These are phyloP conservation scores for Psilopsiagon aurifrons DNA, from an alignment of 2,113 vertebrate species.

Conservation along the genomic window DNA sequence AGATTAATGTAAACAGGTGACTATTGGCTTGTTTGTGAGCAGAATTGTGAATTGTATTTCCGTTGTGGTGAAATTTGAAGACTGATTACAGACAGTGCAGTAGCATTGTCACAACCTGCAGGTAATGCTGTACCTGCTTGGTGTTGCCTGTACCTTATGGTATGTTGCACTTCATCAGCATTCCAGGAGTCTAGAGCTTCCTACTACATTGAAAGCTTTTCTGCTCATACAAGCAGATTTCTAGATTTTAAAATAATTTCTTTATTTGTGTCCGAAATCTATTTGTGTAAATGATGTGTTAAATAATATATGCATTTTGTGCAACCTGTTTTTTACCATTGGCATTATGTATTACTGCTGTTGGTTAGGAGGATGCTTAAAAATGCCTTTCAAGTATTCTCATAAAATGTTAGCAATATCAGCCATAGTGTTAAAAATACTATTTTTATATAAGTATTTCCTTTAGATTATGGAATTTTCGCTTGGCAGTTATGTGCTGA, in stretches of 20 bases:
- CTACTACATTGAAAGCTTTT: not conserved
- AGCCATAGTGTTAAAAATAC: not conserved
- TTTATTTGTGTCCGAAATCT: not conserved
- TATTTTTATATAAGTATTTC: not conserved
- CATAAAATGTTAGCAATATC: not conserved
- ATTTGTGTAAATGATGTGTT: not conserved
- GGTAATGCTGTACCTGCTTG: not conserved
- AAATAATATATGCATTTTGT: not conserved
- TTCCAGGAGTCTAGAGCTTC: not conserved
- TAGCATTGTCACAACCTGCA: not conserved
- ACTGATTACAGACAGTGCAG: accelerated
- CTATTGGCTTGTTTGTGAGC: not conserved
- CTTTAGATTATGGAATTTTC: not conserved
- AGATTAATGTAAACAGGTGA: not conserved
- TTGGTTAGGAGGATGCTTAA: not conserved
- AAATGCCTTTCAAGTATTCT: not conserved
- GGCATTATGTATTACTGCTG: accelerated
- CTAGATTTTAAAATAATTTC: not conserved
- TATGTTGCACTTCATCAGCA: not conserved
- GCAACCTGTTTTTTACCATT: accelerated
- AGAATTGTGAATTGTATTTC: not conserved
- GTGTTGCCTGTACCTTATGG: not conserved
- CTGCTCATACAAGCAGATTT: not conserved
- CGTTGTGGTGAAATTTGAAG: not conserved
- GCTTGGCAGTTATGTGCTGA: not conserved